A percentile compares a stretch with the other conserved stretches of the same genome.
These are phyloP conservation scores for Anneissia japonica DNA, from an alignment of 35 echinoderm and acorn worm species.

Conservation along the genomic window DNA sequence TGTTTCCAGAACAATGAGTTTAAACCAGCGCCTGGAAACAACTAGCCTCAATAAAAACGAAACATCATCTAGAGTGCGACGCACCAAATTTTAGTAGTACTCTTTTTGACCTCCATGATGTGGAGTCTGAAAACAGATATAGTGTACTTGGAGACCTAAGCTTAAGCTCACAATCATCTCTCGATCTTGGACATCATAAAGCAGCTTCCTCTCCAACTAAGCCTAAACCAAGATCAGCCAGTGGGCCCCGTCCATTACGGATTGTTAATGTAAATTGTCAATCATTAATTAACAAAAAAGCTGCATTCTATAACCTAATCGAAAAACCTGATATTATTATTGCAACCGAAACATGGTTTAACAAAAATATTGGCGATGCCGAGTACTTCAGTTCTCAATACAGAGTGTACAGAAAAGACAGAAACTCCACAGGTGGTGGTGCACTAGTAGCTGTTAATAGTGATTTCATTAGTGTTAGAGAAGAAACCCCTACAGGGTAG, in stretches of 20 bases:
- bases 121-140: not conserved
- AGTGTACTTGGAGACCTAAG: not conserved
- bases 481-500: not conserved
- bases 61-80: not conserved
- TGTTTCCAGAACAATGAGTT: too few species aligned
- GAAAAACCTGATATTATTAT: not conserved
- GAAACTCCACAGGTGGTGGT: slow-evolving; percentile 14
- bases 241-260: not conserved
- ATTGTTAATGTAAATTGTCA: slow-evolving; percentile 17
- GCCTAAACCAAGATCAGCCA: slow-evolving; percentile 1
- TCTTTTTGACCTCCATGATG: not conserved
- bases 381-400: slow-evolving; percentile 50
- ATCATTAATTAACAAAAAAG: not conserved
- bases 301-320: not conserved
- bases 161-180: not conserved
- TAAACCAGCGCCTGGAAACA: too few species aligned
- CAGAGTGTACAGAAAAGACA: slow-evolving; percentile 38
- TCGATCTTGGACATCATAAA: not conserved
- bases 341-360: not conserved
- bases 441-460: slow-evolving; percentile 37
- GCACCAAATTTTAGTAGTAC: slow-evolving; percentile 9
- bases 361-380: not conserved
- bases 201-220: slow-evolving; percentile 6
- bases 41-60: too few species aligned
- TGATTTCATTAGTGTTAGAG: not conserved